These are phyloP conservation scores for Microtus obscurus DNA, from an alignment of 2,797 vertebrate genomes.

Conservation along the genomic window DNA sequence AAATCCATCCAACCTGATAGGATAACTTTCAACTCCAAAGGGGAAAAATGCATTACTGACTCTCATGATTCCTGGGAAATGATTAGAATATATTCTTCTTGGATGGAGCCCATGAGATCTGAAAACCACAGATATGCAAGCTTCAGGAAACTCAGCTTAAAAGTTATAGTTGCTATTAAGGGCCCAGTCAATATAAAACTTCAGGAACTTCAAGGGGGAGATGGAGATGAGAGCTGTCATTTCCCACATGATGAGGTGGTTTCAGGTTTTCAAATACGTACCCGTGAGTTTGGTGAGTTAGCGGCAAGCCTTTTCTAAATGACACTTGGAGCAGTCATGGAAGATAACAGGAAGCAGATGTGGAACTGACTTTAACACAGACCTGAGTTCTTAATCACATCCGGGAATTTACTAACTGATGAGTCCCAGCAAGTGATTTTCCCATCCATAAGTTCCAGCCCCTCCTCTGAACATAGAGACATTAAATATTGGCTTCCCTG, in stretches of 20 bases:
- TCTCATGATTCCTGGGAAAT: constrained; percentile 48
- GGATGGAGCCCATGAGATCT: not conserved
- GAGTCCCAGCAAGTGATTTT: not conserved
- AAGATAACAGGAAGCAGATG: not conserved
- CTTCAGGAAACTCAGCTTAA: not conserved
- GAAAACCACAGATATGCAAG: constrained; percentile 24
- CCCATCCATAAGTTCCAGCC: not conserved
- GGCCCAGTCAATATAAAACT: not conserved
- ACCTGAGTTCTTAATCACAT: not conserved
- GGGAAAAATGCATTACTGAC: not conserved
- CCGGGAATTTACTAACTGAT: constrained; percentile 13
- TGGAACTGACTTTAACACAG: not conserved
- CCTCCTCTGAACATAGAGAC: not conserved
- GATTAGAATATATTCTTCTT: constrained; percentile 50
- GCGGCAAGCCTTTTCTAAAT: constrained; percentile 6
- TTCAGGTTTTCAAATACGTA: constrained; percentile 40
- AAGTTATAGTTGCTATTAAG: not conserved
- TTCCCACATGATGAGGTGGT: constrained; percentile 17
- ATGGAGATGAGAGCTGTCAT: not conserved
- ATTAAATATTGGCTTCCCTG: constrained; percentile 18
- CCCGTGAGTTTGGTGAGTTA: not conserved
- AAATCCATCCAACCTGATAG: constrained; percentile 58
- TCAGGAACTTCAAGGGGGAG: constrained; percentile 15
- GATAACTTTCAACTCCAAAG: constrained; percentile 27
- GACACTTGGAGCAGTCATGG: not conserved